Conservation (phyloP, 2,797 vertebrate genomes). For the Silurus lanzhouensis region DNA sequence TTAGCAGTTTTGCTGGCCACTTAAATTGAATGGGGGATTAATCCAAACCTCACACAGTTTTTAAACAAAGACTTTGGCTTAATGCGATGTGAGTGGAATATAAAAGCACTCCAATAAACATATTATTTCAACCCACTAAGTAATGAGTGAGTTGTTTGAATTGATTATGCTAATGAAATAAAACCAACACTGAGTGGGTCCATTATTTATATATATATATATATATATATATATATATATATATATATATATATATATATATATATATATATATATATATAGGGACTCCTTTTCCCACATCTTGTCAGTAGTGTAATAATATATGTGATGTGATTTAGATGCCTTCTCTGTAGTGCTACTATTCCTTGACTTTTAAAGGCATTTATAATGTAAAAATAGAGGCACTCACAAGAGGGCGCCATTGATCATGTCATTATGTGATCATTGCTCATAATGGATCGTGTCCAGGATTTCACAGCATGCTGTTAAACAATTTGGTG, state of each 20-base stretch:
- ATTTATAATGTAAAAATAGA: background rate
- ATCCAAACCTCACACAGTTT: background rate
- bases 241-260: too few relatives aligned
- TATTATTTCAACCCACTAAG: background rate
- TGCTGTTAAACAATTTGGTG: too few relatives aligned
- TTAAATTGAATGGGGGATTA: background rate
- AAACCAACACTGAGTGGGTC: background rate
- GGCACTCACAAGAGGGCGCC: constrained; percentile 28
- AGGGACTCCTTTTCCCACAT: background rate
- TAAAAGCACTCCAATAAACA: background rate
- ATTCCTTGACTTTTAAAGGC: background rate
- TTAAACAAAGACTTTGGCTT: background rate
- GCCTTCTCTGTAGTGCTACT: background rate
- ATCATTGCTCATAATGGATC: background rate
- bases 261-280: too few relatives aligned
- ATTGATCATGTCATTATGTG: background rate
- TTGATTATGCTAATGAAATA: background rate
- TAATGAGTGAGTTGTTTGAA: background rate
- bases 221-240: too few relatives aligned
- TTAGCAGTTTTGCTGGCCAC: background rate
- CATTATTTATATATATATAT: background rate
- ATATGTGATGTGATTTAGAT: background rate
- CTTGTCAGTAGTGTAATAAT: background rate
- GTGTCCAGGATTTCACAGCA: background rate
- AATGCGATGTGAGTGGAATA: background rate